Percentiles rank a stretch among this genome's conserved stretches.
phyloP scores from a whole-genome alignment of 2,888 invertebrate genomes.

The Phaonia tiefii region DNA sequence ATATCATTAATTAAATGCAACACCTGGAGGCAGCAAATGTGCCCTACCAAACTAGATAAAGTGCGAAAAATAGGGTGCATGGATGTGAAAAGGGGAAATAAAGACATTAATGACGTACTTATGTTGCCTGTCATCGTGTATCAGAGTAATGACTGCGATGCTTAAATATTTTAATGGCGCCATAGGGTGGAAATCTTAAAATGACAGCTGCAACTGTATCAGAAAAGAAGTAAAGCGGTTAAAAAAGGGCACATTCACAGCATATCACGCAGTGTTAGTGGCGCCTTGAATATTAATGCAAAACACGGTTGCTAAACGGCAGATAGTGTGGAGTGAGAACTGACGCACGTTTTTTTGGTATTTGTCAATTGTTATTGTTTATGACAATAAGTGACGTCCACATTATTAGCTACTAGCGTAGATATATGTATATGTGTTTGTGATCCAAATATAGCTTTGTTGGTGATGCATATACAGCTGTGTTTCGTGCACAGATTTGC shows the following conservation, averaged over 20 bases:
- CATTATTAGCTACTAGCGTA: too few species aligned
- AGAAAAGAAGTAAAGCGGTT: slow-evolving; percentile 3
- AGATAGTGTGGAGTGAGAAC: too few species aligned
- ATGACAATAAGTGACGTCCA: too few species aligned
- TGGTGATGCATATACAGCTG: too few species aligned
- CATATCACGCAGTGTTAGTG: slow-evolving; percentile 8
- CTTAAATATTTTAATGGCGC: slow-evolving; percentile 1
- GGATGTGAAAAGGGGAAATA: neutral
- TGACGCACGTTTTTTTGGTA: too few species aligned
- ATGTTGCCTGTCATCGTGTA: neutral
- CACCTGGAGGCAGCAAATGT: neutral
- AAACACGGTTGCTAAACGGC: too few species aligned
- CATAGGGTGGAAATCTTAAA: neutral
- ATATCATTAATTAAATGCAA: slow-evolving; percentile 1
- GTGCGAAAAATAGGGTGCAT: neutral
- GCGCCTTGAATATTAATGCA: too few species aligned
- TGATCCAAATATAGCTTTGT: too few species aligned
- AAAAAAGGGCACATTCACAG: neutral
- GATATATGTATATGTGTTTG: too few species aligned
- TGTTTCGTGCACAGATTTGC: too few species aligned
- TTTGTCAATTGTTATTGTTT: too few species aligned
- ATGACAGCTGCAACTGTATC: too few species aligned
- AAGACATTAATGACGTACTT: neutral
- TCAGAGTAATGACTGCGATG: neutral
- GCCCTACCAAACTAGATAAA: neutral